Evolutionary conservation across 1,140 invertebrate genomes (phyloP), one percentile per base, ranked within the genome.

Genomic region (Matsumurasca onukii): DNA sequence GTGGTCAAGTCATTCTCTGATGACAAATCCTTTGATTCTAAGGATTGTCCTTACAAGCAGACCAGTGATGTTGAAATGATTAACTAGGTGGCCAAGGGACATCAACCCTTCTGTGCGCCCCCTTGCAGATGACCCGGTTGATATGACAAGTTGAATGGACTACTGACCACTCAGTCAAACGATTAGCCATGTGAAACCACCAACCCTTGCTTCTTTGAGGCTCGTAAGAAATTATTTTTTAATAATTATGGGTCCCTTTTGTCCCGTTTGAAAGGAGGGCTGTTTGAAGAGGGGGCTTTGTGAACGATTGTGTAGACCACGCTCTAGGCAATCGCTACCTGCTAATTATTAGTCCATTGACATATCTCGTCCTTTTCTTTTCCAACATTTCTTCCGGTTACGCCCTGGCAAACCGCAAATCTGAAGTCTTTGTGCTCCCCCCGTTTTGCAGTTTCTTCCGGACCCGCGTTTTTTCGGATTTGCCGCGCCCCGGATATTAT

Each of bases 111-210:
- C n/a, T 9, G 34, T 5, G 34, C 34, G 34, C 5, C 5, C 17
- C 34, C 17, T 17, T 17, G 17, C 17, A 39, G 34, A 39, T 17
- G 34, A 39, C 5, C 34, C 34, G 34, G 5, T 17, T 39, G 5
- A 5, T 9, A 17, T 39, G 34, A 39, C 34, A 39, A 5, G 34
- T 17, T 39, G 5, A 39, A 39, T 39, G 34, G 17, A 17, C 34
- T 17, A 39, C 34, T 39, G 34, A 39, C 34, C 34, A 17, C 34
- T 64, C 62, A 17, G 30, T 20, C 30, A 22, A 31, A n/a, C 20
- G n/a, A n/a, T n/a, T n/a, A n/a, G 27, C 39, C 66, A 49, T 67
- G 64, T 9, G 27, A 64, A 66, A 66, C 63, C 63, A 13, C 63
- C 63, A 2, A 34, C 22, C 20, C 49, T 66, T 30, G 49, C 12